phyloP scores from a whole-genome alignment of 92 coral and sea anemone genomes.

The Epizoanthus stellaris region DNA sequence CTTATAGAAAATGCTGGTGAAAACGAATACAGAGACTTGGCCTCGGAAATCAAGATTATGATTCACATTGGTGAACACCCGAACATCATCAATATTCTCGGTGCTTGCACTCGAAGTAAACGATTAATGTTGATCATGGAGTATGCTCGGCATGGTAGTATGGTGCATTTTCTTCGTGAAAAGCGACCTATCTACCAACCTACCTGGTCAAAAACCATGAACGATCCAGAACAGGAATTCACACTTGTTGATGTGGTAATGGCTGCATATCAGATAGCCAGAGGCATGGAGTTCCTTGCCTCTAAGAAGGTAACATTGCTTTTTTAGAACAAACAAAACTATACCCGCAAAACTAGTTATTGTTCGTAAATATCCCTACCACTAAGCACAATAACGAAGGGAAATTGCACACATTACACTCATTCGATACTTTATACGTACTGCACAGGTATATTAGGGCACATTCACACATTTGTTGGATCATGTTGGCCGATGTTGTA shows the following conservation, averaged over 20 bases:
- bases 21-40: constrained; percentile 87
- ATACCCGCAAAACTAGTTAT: too few species aligned
- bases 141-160: constrained; percentile 88
- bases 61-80: constrained; percentile 89
- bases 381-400: too few species aligned
- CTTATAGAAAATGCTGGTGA: constrained; percentile 73
- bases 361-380: too few species aligned
- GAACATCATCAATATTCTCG: constrained; percentile 89
- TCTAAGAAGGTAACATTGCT: constrained; percentile 66
- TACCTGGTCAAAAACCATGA: constrained; percentile 74
- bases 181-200: constrained; percentile 75
- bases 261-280: constrained; percentile 77
- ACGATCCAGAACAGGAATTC: constrained; percentile 79
- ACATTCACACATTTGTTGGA: too few species aligned
- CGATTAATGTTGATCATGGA: constrained; percentile 86
- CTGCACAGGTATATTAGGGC: too few species aligned
- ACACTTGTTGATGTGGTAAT: constrained; percentile 83
- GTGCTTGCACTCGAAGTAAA: constrained; percentile 90
- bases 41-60: constrained; percentile 87
- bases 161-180: constrained; percentile 75
- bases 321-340: neutral
- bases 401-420: too few species aligned
- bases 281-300: constrained; percentile 90
- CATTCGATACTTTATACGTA: too few species aligned
- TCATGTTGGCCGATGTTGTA: too few species aligned